Evolutionary conservation across 1,140 invertebrate species (phyloP).

Genomic region (Varroa destructor): DNA sequence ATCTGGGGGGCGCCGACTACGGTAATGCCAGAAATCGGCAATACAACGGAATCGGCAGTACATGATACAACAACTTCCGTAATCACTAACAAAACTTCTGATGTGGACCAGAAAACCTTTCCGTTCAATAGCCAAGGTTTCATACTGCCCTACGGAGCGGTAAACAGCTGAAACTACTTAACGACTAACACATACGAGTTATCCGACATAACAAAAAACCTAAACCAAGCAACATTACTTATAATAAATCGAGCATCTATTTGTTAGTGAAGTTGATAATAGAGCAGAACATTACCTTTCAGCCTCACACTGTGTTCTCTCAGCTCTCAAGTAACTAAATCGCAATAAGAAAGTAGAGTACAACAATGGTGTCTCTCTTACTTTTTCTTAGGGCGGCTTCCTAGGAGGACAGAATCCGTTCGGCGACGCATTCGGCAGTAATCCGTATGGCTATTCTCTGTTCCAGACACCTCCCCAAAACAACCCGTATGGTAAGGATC

Average conservation of each 20-base stretch:
- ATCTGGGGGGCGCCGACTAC: constrained; percentile 13
- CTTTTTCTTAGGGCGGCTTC: background rate
- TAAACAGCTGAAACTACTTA: background rate
- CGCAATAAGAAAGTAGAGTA: background rate
- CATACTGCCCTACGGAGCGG: background rate
- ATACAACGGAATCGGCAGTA: background rate
- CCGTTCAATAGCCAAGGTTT: constrained; percentile 12
- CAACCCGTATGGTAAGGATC: constrained; percentile 2
- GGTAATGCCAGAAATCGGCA: background rate
- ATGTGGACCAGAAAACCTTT: constrained; percentile 2
- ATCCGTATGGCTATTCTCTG: background rate
- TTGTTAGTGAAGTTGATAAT: too few species aligned
- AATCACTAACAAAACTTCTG: background rate
- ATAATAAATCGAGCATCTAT: too few species aligned
- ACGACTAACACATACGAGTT: background rate
- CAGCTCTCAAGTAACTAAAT: too few species aligned
- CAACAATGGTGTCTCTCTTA: background rate
- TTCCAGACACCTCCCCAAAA: constrained; percentile 4
- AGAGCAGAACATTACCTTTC: too few species aligned
- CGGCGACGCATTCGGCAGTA: background rate
- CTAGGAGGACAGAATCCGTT: background rate
- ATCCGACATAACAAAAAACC: background rate
- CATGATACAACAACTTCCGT: background rate
- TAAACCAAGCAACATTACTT: background rate
- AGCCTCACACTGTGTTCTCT: too few species aligned